These are phyloP conservation scores for Crotophaga sulcirostris DNA, from an alignment of 2,113 vertebrate genomes.

Conservation along the genomic window DNA sequence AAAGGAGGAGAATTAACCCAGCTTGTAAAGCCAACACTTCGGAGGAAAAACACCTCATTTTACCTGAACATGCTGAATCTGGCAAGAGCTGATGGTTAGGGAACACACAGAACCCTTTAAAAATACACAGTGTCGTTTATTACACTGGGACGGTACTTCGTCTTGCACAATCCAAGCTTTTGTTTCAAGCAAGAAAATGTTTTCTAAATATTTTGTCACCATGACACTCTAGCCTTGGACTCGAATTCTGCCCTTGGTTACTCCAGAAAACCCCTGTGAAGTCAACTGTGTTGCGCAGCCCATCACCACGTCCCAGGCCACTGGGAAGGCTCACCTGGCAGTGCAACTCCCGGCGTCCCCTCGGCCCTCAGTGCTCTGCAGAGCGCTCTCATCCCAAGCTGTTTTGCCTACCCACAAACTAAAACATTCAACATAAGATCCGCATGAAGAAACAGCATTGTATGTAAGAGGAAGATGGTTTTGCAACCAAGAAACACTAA, in stretches of 20 bases:
- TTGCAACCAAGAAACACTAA: not conserved
- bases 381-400: not conserved
- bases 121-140: slow-evolving; percentile 29
- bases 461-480: not conserved
- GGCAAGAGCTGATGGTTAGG: not conserved
- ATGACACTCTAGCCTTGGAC: slow-evolving; percentile 59
- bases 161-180: slow-evolving; percentile 63
- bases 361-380: not conserved
- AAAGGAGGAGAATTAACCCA: not conserved
- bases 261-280: slow-evolving; percentile 18
- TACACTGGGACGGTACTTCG: slow-evolving; percentile 4
- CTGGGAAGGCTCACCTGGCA: not conserved
- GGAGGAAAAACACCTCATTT: not conserved
- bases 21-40: not conserved
- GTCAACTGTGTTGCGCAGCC: not conserved
- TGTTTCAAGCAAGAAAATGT: slow-evolving; percentile 63
- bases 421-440: not conserved
- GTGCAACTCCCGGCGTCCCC: fast-evolving
- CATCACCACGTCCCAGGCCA: fast-evolving
- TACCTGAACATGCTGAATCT: slow-evolving; percentile 24
- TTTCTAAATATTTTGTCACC: slow-evolving; percentile 71
- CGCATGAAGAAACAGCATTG: not conserved
- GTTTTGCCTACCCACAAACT: not conserved
- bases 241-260: slow-evolving; percentile 13
- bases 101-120: slow-evolving; percentile 46